Evolutionary conservation across 2,113 vertebrate genomes (phyloP).

Genomic region (Galeopterus variegatus): DNA sequence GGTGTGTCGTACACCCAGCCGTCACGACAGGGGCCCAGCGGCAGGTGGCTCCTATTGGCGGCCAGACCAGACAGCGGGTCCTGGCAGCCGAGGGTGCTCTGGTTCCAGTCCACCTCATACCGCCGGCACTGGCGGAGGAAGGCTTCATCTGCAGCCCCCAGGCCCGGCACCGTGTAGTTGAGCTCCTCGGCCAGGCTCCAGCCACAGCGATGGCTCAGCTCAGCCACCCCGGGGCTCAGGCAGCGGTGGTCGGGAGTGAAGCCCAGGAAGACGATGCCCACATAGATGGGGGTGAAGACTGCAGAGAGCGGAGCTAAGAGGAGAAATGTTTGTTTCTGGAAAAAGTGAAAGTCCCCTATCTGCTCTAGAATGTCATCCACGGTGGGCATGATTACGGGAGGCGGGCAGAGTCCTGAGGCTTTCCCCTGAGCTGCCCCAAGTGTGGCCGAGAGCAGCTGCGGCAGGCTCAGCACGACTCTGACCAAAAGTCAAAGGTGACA

Average conservation of each 20-base stretch:
- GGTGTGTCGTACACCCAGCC: conserved; percentile 87
- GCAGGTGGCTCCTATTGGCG: conserved; percentile 31
- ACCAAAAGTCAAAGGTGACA: conserved; percentile 74
- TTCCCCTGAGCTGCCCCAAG: not conserved
- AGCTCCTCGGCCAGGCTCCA: conserved; percentile 89
- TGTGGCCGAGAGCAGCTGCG: not conserved
- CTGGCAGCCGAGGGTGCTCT: conserved; percentile 80
- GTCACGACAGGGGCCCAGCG: conserved; percentile 79
- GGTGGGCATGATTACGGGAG: conserved; percentile 85
- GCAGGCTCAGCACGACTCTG: conserved; percentile 53
- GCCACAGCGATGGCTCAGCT: conserved; percentile 82
- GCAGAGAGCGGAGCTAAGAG: conserved; percentile 86
- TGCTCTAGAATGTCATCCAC: conserved; percentile 90
- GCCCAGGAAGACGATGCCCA: conserved; percentile 91
- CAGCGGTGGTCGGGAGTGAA: conserved; percentile 90
- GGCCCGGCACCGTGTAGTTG: conserved; percentile 85
- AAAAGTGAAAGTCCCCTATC: conserved; percentile 90
- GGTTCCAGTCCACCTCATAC: conserved; percentile 90
- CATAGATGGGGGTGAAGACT: conserved; percentile 88
- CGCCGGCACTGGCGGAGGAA: conserved; percentile 86
- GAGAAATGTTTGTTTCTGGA: conserved; percentile 90
- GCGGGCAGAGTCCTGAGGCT: not conserved
- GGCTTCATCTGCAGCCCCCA: not conserved
- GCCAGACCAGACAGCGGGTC: conserved; percentile 78
- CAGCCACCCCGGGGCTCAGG: conserved; percentile 79